A percentile compares a stretch with the other conserved stretches of the same genome.
Conservation (phyloP, 1,140 invertebrate species). For the Drosophila repleta region DNA sequence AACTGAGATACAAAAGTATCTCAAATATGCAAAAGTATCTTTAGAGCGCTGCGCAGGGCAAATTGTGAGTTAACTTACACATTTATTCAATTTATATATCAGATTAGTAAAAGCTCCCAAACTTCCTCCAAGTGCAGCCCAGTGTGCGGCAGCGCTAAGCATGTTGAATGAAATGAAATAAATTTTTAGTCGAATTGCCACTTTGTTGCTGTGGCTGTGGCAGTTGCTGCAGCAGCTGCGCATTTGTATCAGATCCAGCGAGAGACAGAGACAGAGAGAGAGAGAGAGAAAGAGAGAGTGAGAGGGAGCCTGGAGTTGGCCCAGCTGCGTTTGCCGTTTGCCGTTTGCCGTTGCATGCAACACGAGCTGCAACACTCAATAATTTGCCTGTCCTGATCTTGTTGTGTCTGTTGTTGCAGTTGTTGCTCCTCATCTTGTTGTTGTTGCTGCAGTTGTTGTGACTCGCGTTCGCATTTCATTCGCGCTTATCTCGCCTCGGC, state of each 20-base stretch:
- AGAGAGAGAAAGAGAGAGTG: conserved; percentile 1
- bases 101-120: neutral
- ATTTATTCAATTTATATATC: no score
- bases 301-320: conserved; percentile 14
- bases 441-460: conserved; percentile 53
- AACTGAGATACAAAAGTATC: no score
- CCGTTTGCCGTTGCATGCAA: conserved; percentile 56
- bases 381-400: conserved; percentile 69
- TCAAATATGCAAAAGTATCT: neutral
- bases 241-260: conserved; percentile 62
- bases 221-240: conserved; percentile 57
- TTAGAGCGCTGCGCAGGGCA: no score
- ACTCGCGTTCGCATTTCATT: conserved; percentile 74
- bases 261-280: neutral
- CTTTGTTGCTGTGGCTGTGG: conserved; percentile 38
- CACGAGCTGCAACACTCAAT: conserved; percentile 80
- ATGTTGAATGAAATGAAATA: conserved; percentile 68
- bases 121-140: neutral
- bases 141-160: conserved; percentile 36
- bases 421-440: conserved; percentile 31
- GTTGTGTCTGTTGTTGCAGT: conserved; percentile 35
- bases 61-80: no score
- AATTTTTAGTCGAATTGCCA: conserved; percentile 71
- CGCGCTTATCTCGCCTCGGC: conserved; percentile 73
- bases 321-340: conserved; percentile 53